These are phyloP conservation scores for Macaria liturata DNA, from an alignment of 2,888 invertebrate genomes.

Conservation along the genomic window DNA sequence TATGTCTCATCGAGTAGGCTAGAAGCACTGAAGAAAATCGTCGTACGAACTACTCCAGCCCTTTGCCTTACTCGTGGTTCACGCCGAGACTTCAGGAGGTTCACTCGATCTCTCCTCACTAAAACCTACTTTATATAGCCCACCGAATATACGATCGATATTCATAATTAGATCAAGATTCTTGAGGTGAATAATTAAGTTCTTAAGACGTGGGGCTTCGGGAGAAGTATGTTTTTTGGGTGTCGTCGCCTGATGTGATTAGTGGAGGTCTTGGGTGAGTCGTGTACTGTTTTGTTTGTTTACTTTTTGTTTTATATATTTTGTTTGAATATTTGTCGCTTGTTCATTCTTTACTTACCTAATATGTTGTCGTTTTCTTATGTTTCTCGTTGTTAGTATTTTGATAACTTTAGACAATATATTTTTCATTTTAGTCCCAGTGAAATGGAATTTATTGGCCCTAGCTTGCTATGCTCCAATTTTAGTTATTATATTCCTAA, in stretches of 20 bases:
- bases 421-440: too few species aligned
- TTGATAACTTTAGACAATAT: too few species aligned
- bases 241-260: background rate
- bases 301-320: background rate
- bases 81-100: slow-evolving; percentile 69
- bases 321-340: background rate
- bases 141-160: slow-evolving; percentile 67
- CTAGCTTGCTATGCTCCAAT: too few species aligned
- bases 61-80: slow-evolving; percentile 72
- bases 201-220: slow-evolving; percentile 43
- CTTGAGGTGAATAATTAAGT: slow-evolving; percentile 64
- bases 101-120: slow-evolving; percentile 57
- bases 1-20: slow-evolving; percentile 62
- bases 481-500: too few species aligned
- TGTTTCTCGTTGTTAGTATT: too few species aligned
- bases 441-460: too few species aligned
- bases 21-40: slow-evolving; percentile 83
- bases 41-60: slow-evolving; percentile 79
- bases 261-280: slow-evolving; percentile 4
- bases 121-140: slow-evolving; percentile 65
- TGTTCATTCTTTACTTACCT: too few species aligned
- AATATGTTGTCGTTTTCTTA: too few species aligned
- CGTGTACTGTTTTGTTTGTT: background rate
- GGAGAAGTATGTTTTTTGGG: background rate
- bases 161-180: slow-evolving; percentile 72